These are phyloP conservation scores for Dryobates pubescens DNA, from an alignment of 2,797 vertebrate genomes.

Conservation along the genomic window DNA sequence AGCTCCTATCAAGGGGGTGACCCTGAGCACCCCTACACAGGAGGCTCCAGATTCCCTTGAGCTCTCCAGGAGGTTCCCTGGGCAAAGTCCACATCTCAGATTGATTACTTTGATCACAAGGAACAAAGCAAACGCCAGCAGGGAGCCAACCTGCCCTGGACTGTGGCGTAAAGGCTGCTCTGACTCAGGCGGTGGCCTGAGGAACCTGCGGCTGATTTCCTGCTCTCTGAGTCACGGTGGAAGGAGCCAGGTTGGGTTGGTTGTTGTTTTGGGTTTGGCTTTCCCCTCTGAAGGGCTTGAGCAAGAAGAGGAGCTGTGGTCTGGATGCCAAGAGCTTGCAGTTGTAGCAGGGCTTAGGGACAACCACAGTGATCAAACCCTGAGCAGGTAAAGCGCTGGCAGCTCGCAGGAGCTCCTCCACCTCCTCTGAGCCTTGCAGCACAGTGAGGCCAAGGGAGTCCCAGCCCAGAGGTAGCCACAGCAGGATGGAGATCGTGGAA, in stretches of 20 bases:
- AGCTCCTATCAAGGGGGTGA: neutral
- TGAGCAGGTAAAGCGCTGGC: neutral
- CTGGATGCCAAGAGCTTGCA: neutral
- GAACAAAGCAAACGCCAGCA: neutral
- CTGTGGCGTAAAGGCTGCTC: neutral
- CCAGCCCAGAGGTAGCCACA: neutral
- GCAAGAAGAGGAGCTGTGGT: neutral
- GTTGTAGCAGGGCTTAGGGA: neutral
- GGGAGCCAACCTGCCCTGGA: neutral
- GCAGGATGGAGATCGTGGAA: neutral
- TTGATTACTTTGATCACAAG: neutral
- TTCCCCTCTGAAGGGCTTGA: neutral
- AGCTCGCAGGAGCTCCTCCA: constrained; percentile 19
- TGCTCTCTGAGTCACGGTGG: constrained; percentile 8
- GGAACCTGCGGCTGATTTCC: constrained; percentile 4
- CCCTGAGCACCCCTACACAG: neutral
- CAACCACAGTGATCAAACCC: neutral
- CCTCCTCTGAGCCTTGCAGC: neutral
- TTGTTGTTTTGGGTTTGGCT: neutral
- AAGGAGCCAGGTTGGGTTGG: neutral
- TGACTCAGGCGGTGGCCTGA: constrained; percentile 1
- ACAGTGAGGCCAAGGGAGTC: neutral
- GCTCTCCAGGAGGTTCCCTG: neutral
- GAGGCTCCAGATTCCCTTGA: neutral
- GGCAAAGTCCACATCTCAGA: neutral